Evolutionary conservation across 2,888 invertebrate genomes (phyloP).

Genomic region (Chrysolina oricalcia): DNA sequence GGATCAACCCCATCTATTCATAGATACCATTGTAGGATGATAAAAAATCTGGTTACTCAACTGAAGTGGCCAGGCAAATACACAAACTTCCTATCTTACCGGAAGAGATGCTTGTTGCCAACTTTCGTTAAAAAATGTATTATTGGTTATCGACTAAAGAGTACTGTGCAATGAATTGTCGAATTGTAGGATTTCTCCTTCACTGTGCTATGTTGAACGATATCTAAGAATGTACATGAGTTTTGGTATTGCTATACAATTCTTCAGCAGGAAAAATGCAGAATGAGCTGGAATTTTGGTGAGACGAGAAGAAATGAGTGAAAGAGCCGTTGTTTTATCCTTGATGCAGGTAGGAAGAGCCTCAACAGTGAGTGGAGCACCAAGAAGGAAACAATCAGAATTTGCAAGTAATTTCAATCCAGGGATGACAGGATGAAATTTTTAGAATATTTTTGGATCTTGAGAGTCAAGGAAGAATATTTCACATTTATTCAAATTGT

Average conservation of each 20-base stretch:
- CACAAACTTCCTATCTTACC: not conserved
- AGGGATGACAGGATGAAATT: too few relatives aligned
- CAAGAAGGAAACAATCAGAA: too few relatives aligned
- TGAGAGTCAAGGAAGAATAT: too few relatives aligned
- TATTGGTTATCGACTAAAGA: not conserved
- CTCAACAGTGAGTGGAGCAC: too few relatives aligned
- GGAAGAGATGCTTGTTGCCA: not conserved
- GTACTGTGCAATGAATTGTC: too few relatives aligned
- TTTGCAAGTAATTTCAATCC: too few relatives aligned
- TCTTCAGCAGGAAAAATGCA: conserved; percentile 4
- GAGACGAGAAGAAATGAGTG: too few relatives aligned
- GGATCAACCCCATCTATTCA: too few relatives aligned
- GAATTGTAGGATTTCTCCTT: not conserved
- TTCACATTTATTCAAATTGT: too few relatives aligned
- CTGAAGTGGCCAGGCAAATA: not conserved
- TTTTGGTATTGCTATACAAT: conserved; percentile 4
- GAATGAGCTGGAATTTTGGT: not conserved
- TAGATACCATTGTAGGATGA: not conserved
- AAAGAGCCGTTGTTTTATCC: too few relatives aligned
- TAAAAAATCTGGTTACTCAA: not conserved
- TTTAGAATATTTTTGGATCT: too few relatives aligned
- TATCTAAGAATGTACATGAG: not conserved
- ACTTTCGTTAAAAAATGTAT: not conserved
- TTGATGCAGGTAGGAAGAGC: too few relatives aligned
- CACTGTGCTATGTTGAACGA: not conserved